Percentiles rank a stretch among this genome's conserved stretches.
These are phyloP conservation scores for Saccostrea echinata DNA, from an alignment of 1,140 invertebrate species.

Conservation along the genomic window DNA sequence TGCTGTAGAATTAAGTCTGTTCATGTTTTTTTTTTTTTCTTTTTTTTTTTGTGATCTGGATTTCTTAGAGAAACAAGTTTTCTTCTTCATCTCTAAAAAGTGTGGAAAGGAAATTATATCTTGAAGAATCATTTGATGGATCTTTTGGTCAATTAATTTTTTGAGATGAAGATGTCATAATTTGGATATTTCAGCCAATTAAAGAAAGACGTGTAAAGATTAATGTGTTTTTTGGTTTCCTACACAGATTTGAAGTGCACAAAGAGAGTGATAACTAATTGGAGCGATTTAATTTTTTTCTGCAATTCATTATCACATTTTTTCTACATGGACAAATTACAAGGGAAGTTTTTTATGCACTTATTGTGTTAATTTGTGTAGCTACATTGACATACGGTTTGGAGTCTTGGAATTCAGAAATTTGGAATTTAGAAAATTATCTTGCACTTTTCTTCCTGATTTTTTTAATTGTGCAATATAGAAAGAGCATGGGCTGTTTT, in stretches of 20 bases:
- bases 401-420: not conserved
- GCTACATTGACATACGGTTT: too few species aligned
- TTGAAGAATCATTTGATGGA: not conserved
- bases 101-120: not conserved
- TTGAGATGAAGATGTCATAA: not conserved
- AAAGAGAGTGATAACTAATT: too few species aligned
- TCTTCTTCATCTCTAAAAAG: not conserved
- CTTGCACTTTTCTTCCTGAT: too few species aligned
- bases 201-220: too few species aligned
- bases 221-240: too few species aligned
- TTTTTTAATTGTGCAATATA: not conserved
- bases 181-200: not conserved
- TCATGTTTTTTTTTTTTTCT: too few species aligned
- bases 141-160: not conserved
- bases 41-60: not conserved
- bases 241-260: too few species aligned
- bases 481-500: not conserved
- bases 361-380: too few species aligned
- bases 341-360: too few species aligned
- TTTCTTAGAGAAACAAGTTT: not conserved
- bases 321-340: too few species aligned
- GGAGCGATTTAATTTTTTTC: too few species aligned
- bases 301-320: too few species aligned
- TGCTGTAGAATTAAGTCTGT: not conserved
- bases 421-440: not conserved